phyloP scores from a whole-genome alignment of 2,797 vertebrate genomes.

The Cephalopachus bancanus region DNA sequence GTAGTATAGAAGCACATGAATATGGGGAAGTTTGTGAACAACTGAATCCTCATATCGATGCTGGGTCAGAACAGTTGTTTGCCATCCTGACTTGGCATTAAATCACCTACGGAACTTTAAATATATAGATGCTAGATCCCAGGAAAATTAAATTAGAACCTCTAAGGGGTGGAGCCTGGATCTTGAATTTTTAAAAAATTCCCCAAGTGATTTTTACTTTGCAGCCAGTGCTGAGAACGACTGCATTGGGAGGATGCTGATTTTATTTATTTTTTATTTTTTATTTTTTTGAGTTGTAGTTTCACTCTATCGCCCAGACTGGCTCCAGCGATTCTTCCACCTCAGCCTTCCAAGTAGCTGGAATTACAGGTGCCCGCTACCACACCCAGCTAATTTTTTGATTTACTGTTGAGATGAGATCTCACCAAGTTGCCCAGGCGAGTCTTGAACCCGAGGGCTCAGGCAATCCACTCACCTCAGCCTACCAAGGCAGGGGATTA shows the following conservation, averaged over 20 bases:
- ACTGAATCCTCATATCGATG: not conserved
- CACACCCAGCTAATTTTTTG: too few species aligned
- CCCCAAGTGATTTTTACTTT: not conserved
- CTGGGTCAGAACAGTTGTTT: not conserved
- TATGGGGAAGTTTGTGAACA: not conserved
- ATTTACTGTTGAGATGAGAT: too few species aligned
- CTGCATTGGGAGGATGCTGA: not conserved
- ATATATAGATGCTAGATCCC: not conserved
- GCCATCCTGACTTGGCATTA: not conserved
- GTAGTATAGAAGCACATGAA: not conserved
- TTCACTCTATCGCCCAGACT: too few species aligned
- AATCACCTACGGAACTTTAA: not conserved
- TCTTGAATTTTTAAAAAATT: not conserved
- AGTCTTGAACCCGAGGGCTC: too few species aligned
- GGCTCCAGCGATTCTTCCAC: too few species aligned
- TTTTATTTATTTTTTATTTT: not conserved
- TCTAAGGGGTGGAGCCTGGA: not conserved
- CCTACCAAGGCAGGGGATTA: too few species aligned
- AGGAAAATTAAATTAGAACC: slow-evolving; percentile 18
- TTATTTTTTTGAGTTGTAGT: too few species aligned
- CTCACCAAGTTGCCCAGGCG: too few species aligned
- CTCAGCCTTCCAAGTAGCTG: too few species aligned
- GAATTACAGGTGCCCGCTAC: too few species aligned
- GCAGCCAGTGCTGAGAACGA: not conserved
- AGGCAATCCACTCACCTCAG: too few species aligned